Percentiles rank a stretch among this genome's conserved stretches.
These are phyloP conservation scores for Ephestia elutella DNA, from an alignment of 1,140 invertebrate species.

Conservation along the genomic window DNA sequence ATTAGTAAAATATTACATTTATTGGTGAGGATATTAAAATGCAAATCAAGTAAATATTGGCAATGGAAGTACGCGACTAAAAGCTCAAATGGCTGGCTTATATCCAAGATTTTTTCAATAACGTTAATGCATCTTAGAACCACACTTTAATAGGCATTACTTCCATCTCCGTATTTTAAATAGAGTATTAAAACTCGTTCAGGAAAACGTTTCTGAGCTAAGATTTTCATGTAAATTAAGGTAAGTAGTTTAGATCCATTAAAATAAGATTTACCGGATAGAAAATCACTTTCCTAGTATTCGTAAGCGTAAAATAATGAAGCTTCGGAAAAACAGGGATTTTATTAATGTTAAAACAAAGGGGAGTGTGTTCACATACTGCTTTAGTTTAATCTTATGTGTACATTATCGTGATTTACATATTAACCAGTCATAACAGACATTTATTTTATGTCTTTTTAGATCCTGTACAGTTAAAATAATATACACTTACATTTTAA, in stretches of 20 bases:
- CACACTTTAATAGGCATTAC: slow-evolving; percentile 39
- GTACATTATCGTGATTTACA: too few species aligned
- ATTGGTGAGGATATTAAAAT: slow-evolving; percentile 1
- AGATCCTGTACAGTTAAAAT: too few species aligned
- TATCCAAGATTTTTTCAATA: slow-evolving; percentile 11
- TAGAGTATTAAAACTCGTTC: slow-evolving; percentile 56
- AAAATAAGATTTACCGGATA: slow-evolving; percentile 42
- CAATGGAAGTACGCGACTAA: not conserved
- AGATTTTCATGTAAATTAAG: slow-evolving; percentile 62
- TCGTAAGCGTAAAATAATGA: slow-evolving; percentile 8
- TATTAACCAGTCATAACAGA: too few species aligned
- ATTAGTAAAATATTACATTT: not conserved
- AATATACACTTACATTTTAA: too few species aligned
- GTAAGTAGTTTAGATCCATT: slow-evolving; percentile 47
- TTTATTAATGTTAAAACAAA: not conserved
- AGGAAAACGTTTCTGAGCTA: slow-evolving; percentile 43
- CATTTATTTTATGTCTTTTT: too few species aligned
- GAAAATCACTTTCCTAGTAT: slow-evolving; percentile 33
- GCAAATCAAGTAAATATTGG: slow-evolving; percentile 5
- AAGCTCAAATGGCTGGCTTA: not conserved
- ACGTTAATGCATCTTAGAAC: slow-evolving; percentile 19
- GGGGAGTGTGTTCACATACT: too few species aligned
- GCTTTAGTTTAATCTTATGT: too few species aligned
- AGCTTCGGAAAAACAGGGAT: slow-evolving; percentile 5
- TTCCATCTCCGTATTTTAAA: slow-evolving; percentile 32